These are phyloP conservation scores for Apteryx owenii DNA, from an alignment of 2,113 vertebrate species.

Conservation along the genomic window DNA sequence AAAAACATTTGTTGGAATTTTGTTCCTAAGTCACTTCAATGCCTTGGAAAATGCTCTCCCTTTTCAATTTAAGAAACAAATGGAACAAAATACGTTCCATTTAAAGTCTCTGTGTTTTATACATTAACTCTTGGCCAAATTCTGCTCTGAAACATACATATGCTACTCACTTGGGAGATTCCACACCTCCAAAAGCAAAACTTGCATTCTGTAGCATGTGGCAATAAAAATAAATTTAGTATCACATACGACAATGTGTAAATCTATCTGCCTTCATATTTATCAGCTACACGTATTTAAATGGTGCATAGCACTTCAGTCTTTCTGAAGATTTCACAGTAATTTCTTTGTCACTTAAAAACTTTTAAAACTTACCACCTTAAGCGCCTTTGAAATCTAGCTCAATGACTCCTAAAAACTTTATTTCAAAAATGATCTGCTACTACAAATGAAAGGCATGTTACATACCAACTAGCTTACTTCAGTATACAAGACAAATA, in stretches of 20 bases:
- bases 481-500: accelerated
- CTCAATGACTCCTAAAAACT: neutral
- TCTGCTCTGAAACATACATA: neutral
- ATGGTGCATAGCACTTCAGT: neutral
- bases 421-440: neutral
- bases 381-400: neutral
- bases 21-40: neutral
- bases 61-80: neutral
- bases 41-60: neutral
- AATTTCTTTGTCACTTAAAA: neutral
- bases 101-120: neutral
- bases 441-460: neutral
- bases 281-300: neutral
- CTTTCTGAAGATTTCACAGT: neutral
- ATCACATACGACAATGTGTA: neutral
- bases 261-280: neutral
- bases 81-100: neutral
- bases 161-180: neutral
- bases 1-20: neutral
- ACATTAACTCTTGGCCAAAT: neutral
- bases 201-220: neutral
- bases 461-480: neutral
- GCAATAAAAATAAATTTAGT: neutral
- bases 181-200: neutral
- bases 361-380: neutral